A percentile compares a stretch with the other conserved stretches of the same genome.
Conservation (phyloP, 2,888 invertebrate species). For the Cheilosia variabilis region DNA sequence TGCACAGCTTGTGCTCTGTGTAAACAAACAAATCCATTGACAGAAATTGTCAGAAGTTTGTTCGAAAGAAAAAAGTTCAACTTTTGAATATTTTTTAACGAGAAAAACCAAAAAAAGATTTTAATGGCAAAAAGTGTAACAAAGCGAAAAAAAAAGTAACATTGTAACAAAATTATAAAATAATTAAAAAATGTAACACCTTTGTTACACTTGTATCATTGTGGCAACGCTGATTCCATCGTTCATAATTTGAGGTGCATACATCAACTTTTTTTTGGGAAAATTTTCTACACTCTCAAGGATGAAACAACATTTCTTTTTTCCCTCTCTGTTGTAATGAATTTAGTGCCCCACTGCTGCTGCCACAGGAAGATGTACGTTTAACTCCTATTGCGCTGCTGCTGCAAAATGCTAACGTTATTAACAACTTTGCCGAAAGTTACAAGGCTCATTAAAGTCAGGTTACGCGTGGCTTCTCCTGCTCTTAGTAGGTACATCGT, state of each 20-base stretch:
- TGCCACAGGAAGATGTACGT: slow-evolving; percentile 12
- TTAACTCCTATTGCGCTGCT: slow-evolving; percentile 1
- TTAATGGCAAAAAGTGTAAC: no score
- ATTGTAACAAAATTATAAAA: no score
- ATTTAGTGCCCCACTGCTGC: slow-evolving; percentile 29
- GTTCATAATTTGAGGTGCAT: slow-evolving; percentile 16
- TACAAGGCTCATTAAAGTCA: slow-evolving; percentile 65
- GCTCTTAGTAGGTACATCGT: slow-evolving; percentile 6
- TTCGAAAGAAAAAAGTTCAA: no score
- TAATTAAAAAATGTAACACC: no score
- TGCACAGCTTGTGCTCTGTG: no score
- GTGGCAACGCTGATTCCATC: no score
- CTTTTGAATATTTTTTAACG: no score
- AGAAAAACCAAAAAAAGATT: no score
- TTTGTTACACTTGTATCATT: no score
- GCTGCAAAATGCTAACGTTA: slow-evolving; percentile 48
- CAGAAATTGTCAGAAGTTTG: no score
- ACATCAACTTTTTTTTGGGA: background rate
- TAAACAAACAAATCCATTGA: no score
- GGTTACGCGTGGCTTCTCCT: slow-evolving; percentile 26
- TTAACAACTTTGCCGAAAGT: slow-evolving; percentile 60
- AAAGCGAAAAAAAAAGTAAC: no score
- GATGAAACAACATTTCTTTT: background rate
- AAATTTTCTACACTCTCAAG: background rate
- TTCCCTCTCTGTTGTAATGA: slow-evolving; percentile 24